phyloP scores from a whole-genome alignment of 2,797 vertebrate species.

The Saxicola maurus region DNA sequence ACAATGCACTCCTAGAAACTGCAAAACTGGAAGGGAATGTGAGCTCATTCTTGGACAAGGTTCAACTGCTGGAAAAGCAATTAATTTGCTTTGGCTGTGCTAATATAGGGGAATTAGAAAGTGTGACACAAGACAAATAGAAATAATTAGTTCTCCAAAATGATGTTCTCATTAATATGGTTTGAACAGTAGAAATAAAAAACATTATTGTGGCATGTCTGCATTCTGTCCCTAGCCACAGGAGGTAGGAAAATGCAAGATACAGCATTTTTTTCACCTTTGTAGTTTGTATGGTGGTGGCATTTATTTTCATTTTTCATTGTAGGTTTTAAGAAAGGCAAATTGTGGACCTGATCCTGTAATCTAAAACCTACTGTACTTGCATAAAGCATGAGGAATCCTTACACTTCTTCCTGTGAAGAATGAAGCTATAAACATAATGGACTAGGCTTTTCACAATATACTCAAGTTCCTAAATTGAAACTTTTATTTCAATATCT shows the following conservation, averaged over 20 bases:
- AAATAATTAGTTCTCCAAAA: constrained; percentile 99
- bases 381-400: background rate
- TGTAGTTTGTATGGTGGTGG: constrained; percentile 16
- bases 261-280: constrained; percentile 61
- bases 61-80: constrained; percentile 99
- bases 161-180: constrained; percentile 99
- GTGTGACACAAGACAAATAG: constrained; percentile 99
- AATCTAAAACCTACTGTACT: background rate
- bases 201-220: constrained; percentile 86
- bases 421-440: constrained; percentile 6
- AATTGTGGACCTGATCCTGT: background rate
- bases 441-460: background rate
- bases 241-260: constrained; percentile 66
- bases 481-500: constrained; percentile 24
- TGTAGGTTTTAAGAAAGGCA: background rate
- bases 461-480: background rate
- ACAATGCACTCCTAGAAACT: constrained; percentile 86
- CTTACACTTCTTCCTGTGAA: background rate
- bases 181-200: constrained; percentile 82
- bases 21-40: constrained; percentile 89
- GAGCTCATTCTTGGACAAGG: constrained; percentile 94
- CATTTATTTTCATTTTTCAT: constrained; percentile 47
- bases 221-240: constrained; percentile 73
- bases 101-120: constrained; percentile 99
- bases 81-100: constrained; percentile 99